Evolutionary conservation across 2,888 invertebrate species (phyloP).

Genomic region (Carabus problematicus): DNA sequence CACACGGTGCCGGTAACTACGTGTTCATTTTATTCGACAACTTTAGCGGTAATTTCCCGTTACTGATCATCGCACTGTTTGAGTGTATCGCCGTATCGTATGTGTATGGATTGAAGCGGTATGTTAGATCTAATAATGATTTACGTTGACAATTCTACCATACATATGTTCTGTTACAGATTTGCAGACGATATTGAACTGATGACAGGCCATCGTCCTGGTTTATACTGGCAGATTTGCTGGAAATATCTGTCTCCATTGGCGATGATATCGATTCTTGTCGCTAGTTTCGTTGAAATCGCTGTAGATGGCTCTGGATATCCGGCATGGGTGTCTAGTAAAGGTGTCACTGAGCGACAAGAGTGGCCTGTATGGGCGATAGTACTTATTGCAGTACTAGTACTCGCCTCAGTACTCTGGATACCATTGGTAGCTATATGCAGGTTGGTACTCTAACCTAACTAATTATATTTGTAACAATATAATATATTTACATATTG

Average conservation of each 20-base stretch:
- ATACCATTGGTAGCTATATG: conserved; percentile 83
- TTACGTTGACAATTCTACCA: too few relatives aligned
- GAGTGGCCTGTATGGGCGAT: conserved; percentile 92
- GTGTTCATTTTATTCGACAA: conserved; percentile 93
- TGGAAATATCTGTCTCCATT: conserved; percentile 93
- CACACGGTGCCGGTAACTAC: conserved; percentile 93
- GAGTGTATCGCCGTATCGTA: conserved; percentile 94
- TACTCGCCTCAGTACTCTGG: conserved; percentile 85
- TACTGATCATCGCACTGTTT: conserved; percentile 90
- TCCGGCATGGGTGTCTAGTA: conserved; percentile 80
- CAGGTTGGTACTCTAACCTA: conserved; percentile 64
- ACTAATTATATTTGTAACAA: neutral
- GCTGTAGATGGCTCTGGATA: conserved; percentile 83
- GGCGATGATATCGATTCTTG: conserved; percentile 85
- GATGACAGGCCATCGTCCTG: conserved; percentile 91
- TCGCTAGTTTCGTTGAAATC: conserved; percentile 84
- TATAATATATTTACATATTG: neutral
- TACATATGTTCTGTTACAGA: conserved; percentile 63
- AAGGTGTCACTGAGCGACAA: conserved; percentile 75
- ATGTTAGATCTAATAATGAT: conserved; percentile 48
- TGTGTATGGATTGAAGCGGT: conserved; percentile 91
- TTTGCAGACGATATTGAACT: conserved; percentile 93
- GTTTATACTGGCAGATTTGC: conserved; percentile 90
- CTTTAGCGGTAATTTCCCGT: conserved; percentile 91
- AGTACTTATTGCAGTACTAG: conserved; percentile 73